phyloP scores from a whole-genome alignment of 2,113 vertebrate genomes.

The Pteruthius melanotis region DNA sequence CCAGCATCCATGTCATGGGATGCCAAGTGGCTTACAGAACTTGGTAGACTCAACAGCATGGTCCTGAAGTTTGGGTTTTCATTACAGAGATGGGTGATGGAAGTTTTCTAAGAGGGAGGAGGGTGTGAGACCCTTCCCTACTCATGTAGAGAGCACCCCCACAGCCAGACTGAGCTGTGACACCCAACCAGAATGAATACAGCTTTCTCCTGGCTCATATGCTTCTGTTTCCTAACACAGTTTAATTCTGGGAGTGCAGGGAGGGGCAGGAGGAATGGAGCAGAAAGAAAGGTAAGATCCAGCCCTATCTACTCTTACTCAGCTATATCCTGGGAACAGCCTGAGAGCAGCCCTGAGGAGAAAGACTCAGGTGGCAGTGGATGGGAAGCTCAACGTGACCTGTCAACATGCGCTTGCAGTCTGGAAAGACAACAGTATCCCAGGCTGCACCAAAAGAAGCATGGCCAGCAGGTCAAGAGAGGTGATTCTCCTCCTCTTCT shows the following conservation, averaged over 20 bases:
- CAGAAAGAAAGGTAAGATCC: not conserved
- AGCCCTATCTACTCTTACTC: not conserved
- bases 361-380: not conserved
- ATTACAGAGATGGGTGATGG: not conserved
- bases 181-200: not conserved
- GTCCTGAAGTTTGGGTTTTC: not conserved
- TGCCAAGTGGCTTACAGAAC: not conserved
- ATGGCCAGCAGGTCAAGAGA: not conserved
- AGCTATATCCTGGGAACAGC: not conserved
- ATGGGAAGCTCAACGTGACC: not conserved
- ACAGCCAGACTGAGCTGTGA: not conserved
- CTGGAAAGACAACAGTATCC: not conserved
- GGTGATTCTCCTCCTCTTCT: not conserved
- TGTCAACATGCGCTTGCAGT: rapidly evolving
- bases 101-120: not conserved
- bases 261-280: not conserved
- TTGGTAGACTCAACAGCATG: not conserved
- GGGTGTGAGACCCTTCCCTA: not conserved
- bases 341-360: not conserved
- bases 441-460: not conserved
- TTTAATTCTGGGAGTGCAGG: not conserved
- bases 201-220: not conserved
- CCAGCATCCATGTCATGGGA: not conserved
- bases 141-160: not conserved
- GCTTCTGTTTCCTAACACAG: not conserved